Evolutionary conservation across 2,797 vertebrate species (phyloP).

Genomic region (Vultur gryphus): DNA sequence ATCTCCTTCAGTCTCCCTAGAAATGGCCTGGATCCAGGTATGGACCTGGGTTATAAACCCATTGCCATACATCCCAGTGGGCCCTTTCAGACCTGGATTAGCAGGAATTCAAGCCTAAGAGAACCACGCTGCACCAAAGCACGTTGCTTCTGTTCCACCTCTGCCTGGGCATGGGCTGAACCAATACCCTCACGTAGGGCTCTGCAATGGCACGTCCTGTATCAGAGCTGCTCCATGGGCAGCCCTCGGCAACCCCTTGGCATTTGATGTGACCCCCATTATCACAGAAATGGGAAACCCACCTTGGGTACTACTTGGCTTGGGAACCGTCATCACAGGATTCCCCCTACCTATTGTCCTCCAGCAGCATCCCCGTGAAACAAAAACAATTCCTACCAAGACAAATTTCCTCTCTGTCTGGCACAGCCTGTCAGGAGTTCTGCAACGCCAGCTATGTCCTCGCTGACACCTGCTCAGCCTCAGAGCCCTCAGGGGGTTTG

Average conservation of each 20-base stretch:
- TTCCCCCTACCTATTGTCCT: not conserved
- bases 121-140: fast-evolving
- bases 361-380: not conserved
- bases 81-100: not conserved
- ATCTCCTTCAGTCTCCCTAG: not conserved
- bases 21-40: not conserved
- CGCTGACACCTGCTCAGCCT: conserved; percentile 13
- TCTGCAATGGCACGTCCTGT: not conserved
- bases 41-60: not conserved
- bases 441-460: not conserved
- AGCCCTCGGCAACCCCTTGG: not conserved
- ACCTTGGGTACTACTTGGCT: not conserved
- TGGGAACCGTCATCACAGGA: not conserved
- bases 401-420: not conserved
- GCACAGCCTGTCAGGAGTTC: not conserved
- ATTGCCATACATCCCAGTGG: not conserved
- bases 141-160: not conserved
- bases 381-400: not conserved
- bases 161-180: not conserved
- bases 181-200: fast-evolving
- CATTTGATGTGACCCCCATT: not conserved
- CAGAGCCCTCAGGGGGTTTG: not conserved
- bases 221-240: not conserved
- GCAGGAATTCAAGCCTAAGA: not conserved
- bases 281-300: not conserved